Conservation (phyloP, 1,140 invertebrate genomes). For the Batillaria attramentaria region DNA sequence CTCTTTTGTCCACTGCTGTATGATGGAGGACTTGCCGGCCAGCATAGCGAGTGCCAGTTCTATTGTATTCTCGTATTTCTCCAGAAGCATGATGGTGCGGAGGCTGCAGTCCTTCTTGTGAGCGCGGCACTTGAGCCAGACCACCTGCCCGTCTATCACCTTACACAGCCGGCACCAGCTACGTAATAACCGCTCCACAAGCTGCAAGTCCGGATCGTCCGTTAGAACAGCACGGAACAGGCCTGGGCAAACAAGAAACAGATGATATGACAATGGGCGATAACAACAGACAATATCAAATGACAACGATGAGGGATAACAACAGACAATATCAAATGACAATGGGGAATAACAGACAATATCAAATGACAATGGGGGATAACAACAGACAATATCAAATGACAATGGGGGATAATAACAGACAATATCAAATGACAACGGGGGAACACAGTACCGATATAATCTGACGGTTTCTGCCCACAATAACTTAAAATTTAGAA, state of each 20-base stretch:
- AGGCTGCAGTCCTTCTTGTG: conserved; percentile 32
- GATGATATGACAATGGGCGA: background rate
- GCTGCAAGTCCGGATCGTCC: conserved; percentile 36
- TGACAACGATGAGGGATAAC: no score
- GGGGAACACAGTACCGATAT: no score
- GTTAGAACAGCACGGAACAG: conserved; percentile 43
- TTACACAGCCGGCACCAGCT: conserved; percentile 53
- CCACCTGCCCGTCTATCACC: conserved; percentile 34
- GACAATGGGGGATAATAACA: no score
- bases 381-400: no score
- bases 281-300: background rate
- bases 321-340: no score
- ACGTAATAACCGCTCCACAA: conserved; percentile 43
- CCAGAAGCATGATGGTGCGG: conserved; percentile 43
- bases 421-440: no score
- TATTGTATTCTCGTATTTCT: conserved; percentile 61
- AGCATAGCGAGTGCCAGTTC: conserved; percentile 62
- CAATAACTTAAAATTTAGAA: no score
- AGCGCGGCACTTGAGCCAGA: conserved; percentile 35
- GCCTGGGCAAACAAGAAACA: conserved; percentile 32
- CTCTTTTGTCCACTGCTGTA: conserved; percentile 59
- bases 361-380: no score
- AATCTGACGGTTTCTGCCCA: no score
- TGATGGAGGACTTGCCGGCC: conserved; percentile 56
- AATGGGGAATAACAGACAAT: no score